These are phyloP conservation scores for Argyrosomus japonicus DNA, from an alignment of 2,113 vertebrate genomes.

Conservation along the genomic window DNA sequence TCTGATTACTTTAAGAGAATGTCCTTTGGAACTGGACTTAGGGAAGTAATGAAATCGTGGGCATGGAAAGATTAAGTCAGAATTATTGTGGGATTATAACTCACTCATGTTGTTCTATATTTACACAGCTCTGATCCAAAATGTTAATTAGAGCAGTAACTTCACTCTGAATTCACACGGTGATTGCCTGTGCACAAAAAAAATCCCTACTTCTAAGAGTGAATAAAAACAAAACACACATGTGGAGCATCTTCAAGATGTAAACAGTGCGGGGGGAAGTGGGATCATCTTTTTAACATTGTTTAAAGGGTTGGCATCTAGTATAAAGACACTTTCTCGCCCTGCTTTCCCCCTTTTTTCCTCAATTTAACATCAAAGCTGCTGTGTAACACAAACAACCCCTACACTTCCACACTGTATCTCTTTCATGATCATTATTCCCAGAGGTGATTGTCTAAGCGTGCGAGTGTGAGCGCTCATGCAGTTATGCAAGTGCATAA, in stretches of 20 bases:
- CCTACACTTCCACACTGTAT: slow-evolving; percentile 27
- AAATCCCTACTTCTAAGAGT: slow-evolving; percentile 33
- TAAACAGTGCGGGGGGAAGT: slow-evolving; percentile 47
- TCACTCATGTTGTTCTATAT: slow-evolving; percentile 60
- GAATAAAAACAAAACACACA: slow-evolving; percentile 40
- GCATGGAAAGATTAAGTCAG: slow-evolving; percentile 75
- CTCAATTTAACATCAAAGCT: slow-evolving; percentile 63
- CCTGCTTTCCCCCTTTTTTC: slow-evolving; percentile 12
- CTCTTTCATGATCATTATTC: slow-evolving; percentile 63
- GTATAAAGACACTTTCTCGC: slow-evolving; percentile 37
- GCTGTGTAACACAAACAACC: slow-evolving; percentile 35
- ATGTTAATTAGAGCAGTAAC: slow-evolving; percentile 50
- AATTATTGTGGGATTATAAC: slow-evolving; percentile 78
- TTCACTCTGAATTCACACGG: slow-evolving; percentile 53
- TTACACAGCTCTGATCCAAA: slow-evolving; percentile 64
- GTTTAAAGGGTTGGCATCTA: slow-evolving; percentile 27
- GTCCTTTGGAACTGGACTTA: slow-evolving; percentile 61
- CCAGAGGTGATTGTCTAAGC: slow-evolving; percentile 42
- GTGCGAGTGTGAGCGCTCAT: neutral
- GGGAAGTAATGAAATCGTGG: slow-evolving; percentile 74
- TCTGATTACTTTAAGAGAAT: slow-evolving; percentile 71
- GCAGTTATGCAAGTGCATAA: neutral
- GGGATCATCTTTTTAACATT: slow-evolving; percentile 25
- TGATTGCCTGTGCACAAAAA: slow-evolving; percentile 29
- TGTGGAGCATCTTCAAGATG: slow-evolving; percentile 31